Evolutionary conservation across 1,140 invertebrate species (phyloP).

Genomic region (Cepaea nemoralis): DNA sequence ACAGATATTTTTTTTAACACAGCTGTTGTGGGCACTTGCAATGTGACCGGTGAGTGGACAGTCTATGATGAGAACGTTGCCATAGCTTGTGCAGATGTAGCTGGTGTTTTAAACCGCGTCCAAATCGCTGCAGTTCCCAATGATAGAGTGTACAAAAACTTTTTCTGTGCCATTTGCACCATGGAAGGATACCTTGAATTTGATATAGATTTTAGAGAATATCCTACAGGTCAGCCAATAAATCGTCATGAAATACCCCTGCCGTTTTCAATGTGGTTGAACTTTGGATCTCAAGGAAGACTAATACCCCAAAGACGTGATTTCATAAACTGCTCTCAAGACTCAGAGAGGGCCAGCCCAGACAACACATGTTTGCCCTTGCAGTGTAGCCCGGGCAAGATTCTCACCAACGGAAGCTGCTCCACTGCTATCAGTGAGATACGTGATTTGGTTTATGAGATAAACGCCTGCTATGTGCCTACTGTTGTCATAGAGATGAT

Average conservation of each 20-base stretch:
- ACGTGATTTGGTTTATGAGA: background rate
- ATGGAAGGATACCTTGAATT: background rate
- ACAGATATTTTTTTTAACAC: background rate
- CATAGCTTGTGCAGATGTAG: background rate
- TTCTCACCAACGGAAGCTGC: background rate
- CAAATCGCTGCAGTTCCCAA: no score
- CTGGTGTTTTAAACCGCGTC: background rate
- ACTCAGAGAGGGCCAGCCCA: background rate
- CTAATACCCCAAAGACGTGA: no score
- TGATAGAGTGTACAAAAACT: conserved; percentile 1
- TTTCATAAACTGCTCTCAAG: background rate
- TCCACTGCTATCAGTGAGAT: background rate
- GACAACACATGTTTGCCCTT: background rate
- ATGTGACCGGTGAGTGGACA: background rate
- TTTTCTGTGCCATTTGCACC: conserved; percentile 9
- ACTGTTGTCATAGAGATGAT: background rate
- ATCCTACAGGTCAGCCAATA: no score
- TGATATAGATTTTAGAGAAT: background rate
- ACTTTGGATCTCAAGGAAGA: background rate
- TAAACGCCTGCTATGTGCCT: background rate
- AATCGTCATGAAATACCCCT: background rate
- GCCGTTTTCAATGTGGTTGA: background rate
- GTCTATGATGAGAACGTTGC: background rate
- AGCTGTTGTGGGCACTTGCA: background rate
- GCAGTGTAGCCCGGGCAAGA: conserved; percentile 7